These are phyloP conservation scores for Gryon sp. DNA, from an alignment of 1,140 invertebrate species.

Conservation along the genomic window DNA sequence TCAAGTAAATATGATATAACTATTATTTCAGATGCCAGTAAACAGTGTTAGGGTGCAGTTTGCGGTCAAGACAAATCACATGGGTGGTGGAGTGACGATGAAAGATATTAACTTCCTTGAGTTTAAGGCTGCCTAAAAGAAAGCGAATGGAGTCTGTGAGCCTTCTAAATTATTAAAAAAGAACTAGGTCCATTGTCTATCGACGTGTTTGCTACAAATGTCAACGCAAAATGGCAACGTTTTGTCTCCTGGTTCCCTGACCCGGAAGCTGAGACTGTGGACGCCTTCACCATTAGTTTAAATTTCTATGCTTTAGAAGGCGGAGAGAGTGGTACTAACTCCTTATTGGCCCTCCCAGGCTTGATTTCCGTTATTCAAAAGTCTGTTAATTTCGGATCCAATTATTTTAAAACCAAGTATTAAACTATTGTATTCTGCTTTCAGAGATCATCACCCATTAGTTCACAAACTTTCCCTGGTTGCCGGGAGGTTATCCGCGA, in stretches of 20 bases:
- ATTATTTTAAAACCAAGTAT: too few relatives aligned
- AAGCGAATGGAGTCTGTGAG: neutral
- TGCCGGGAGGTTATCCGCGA: neutral
- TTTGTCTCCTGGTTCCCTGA: neutral
- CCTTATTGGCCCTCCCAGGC: too few relatives aligned
- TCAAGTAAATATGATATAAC: too few relatives aligned
- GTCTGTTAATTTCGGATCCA: too few relatives aligned
- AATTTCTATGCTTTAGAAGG: neutral
- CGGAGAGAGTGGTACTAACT: too few relatives aligned
- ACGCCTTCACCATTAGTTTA: neutral
- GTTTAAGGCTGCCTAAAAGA: neutral
- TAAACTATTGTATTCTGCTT: too few relatives aligned
- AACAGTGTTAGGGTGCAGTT: constrained; percentile 25
- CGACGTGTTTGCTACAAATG: neutral
- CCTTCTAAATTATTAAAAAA: neutral
- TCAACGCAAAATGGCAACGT: neutral
- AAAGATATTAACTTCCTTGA: constrained; percentile 1
- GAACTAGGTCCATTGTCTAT: neutral
- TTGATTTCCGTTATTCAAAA: too few relatives aligned
- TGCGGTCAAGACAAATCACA: neutral
- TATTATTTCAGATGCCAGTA: neutral
- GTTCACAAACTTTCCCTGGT: neutral
- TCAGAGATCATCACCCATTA: too few relatives aligned
- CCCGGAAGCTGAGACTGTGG: neutral
- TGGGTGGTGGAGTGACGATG: neutral